Evolutionary conservation across 2,797 vertebrate species (phyloP).

Genomic region (Hyperoplus immaculatus): DNA sequence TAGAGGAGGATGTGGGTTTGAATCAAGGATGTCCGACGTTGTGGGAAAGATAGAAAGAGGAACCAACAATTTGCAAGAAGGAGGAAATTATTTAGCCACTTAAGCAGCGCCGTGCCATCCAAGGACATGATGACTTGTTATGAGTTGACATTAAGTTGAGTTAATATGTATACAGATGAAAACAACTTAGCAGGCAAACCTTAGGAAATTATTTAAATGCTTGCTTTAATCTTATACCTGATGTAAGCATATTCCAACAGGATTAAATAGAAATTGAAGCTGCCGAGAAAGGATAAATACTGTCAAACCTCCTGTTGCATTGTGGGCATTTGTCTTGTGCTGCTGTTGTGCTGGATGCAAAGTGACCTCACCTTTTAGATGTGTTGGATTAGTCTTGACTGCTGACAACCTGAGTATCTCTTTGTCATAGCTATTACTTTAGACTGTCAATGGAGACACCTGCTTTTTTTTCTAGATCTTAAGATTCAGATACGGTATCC

Average conservation of each 20-base stretch:
- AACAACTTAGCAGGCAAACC: too few relatives aligned
- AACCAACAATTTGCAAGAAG: conserved; percentile 32
- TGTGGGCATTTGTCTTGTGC: not conserved
- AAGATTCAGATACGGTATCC: not conserved
- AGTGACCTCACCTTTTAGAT: not conserved
- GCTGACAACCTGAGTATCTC: not conserved
- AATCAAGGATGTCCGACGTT: not conserved
- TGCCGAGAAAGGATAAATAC: not conserved
- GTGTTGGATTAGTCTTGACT: not conserved
- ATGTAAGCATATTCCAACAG: not conserved
- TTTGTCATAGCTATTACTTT: not conserved
- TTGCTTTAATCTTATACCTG: not conserved
- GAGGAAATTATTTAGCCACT: conserved; percentile 1
- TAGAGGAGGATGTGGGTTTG: not conserved
- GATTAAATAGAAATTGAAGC: too few relatives aligned
- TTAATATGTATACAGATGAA: too few relatives aligned
- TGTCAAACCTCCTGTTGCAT: not conserved
- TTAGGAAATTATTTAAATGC: not conserved
- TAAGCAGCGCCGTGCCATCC: not conserved
- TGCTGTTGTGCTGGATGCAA: not conserved
- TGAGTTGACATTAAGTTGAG: too few relatives aligned
- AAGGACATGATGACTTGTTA: not conserved
- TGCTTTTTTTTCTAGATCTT: not conserved
- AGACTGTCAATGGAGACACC: not conserved
- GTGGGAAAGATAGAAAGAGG: conserved; percentile 41